A percentile compares a stretch with the other conserved stretches of the same genome.
Conservation (phyloP, 2,888 invertebrate species). For the Pristionchus japonicus region DNA sequence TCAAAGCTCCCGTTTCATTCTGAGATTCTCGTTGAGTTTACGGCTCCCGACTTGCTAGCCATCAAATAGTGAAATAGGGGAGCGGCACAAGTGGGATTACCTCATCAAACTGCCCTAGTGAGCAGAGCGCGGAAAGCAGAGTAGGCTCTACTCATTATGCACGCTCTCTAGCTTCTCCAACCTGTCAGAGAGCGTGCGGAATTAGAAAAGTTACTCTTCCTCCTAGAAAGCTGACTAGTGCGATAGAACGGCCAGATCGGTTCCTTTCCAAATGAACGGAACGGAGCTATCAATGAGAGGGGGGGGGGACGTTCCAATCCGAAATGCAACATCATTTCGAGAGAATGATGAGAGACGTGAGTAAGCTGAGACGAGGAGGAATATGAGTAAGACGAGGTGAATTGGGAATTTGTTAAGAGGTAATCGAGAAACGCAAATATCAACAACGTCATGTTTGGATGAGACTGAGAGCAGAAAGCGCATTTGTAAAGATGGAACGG, state of each 20-base stretch:
- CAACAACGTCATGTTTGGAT: not conserved
- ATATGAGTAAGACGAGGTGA: not conserved
- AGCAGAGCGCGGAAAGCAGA: too few relatives aligned
- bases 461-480: too few relatives aligned
- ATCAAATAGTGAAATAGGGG: not conserved
- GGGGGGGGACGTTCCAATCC: not conserved
- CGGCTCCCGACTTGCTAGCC: not conserved
- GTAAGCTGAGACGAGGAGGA: not conserved
- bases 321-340: not conserved
- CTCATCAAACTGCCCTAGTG: not conserved
- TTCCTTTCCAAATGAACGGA: not conserved
- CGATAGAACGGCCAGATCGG: not conserved
- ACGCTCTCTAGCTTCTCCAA: too few relatives aligned
- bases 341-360: slow-evolving; percentile 3
- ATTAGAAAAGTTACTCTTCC: too few relatives aligned
- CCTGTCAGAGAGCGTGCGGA: too few relatives aligned
- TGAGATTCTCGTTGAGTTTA: not conserved
- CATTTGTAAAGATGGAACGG: too few relatives aligned
- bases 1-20: not conserved
- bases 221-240: too few relatives aligned
- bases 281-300: not conserved
- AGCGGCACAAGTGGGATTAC: not conserved
- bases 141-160: too few relatives aligned
- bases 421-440: too few relatives aligned
- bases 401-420: not conserved